Percentiles rank a stretch among this genome's conserved stretches.
Evolutionary conservation across 2,888 invertebrate genomes (phyloP).

Genomic region (Spilarctia lutea): DNA sequence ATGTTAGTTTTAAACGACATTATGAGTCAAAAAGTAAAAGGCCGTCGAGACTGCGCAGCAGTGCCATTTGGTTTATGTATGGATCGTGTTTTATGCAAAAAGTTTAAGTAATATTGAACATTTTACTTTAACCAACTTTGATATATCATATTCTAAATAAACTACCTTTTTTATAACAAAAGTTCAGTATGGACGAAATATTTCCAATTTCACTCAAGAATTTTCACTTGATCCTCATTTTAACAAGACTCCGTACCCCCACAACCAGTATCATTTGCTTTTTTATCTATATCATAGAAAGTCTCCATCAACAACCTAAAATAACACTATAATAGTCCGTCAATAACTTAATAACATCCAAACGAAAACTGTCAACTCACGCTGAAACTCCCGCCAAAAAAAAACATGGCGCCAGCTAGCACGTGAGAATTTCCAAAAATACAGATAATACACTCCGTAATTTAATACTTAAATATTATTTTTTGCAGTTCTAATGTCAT

Average conservation of each 20-base stretch:
- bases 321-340: conserved; percentile 47
- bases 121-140: no score
- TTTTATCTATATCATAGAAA: conserved; percentile 27
- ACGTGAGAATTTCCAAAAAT: conserved; percentile 64
- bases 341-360: conserved; percentile 51
- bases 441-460: conserved; percentile 62
- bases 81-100: no score
- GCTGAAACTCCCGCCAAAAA: conserved; percentile 37
- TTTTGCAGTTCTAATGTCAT: conserved; percentile 77
- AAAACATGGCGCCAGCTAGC: conserved; percentile 73
- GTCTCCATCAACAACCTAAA: conserved; percentile 33
- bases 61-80: no score
- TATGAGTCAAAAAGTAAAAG: no score
- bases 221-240: neutral
- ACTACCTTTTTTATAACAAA: no score
- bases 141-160: no score
- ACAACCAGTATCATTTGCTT: conserved; percentile 12
- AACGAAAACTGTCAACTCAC: conserved; percentile 56
- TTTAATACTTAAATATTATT: conserved; percentile 71
- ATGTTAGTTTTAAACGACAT: neutral
- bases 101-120: no score
- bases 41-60: no score
- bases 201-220: no score
- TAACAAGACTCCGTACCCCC: conserved; percentile 4
- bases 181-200: no score